Evolutionary conservation across 2,888 invertebrate genomes (phyloP).

Genomic region (Eugnorisma glareosa): DNA sequence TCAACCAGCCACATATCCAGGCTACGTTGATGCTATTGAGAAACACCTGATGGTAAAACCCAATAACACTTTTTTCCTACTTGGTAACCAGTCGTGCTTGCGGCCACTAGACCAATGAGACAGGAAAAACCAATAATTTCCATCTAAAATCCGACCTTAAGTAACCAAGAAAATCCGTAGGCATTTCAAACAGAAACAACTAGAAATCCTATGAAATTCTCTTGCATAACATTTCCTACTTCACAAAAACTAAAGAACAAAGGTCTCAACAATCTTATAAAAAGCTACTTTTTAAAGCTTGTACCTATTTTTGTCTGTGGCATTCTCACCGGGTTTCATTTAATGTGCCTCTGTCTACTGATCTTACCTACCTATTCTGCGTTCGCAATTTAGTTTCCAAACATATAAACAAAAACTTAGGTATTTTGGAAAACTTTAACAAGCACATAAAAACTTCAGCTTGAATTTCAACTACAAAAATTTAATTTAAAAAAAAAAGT

Average conservation of each 20-base stretch:
- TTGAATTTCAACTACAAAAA: neutral
- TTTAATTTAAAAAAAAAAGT: neutral
- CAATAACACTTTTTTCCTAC: too few species aligned
- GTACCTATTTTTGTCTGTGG: slow-evolving; percentile 37
- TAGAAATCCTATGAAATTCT: slow-evolving; percentile 18
- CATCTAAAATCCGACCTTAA: neutral
- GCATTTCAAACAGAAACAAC: neutral
- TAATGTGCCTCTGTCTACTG: slow-evolving; percentile 25
- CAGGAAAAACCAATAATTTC: neutral
- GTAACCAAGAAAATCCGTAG: neutral
- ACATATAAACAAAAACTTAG: neutral
- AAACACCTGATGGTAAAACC: too few species aligned
- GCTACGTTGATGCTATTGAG: too few species aligned
- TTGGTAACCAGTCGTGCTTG: too few species aligned
- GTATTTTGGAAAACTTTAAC: neutral
- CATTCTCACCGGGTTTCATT: slow-evolving; percentile 50
- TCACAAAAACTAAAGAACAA: slow-evolving; percentile 30
- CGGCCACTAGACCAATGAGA: too few species aligned
- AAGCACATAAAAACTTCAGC: neutral
- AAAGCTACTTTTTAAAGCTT: slow-evolving; percentile 48
- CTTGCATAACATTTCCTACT: slow-evolving; percentile 36
- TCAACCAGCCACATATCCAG: too few species aligned
- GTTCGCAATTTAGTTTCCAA: neutral
- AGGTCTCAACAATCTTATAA: slow-evolving; percentile 37
- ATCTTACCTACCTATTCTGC: neutral